These are phyloP conservation scores for Bungarus multicinctus DNA, from an alignment of 2,113 vertebrate species.

Conservation along the genomic window DNA sequence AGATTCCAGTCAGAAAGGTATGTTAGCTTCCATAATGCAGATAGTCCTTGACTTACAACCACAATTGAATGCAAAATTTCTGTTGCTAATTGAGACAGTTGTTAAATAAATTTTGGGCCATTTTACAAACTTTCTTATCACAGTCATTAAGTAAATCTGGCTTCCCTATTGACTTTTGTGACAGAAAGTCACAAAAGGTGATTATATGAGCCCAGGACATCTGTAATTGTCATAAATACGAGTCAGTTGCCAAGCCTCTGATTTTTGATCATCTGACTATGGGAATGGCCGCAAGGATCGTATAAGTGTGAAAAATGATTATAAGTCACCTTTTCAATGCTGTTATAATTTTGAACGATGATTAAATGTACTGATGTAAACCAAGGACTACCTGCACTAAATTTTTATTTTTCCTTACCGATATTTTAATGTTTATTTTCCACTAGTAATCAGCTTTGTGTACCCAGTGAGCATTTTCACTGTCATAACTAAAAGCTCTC, in stretches of 20 bases:
- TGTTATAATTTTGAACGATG: background rate
- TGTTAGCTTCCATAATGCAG: background rate
- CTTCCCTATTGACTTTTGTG: background rate
- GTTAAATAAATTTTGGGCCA: background rate
- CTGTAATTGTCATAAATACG: background rate
- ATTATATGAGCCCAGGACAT: background rate
- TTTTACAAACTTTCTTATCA: background rate
- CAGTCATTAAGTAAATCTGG: background rate
- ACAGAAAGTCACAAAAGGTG: background rate
- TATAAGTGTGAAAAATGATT: background rate
- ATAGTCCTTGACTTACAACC: background rate
- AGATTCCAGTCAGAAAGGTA: background rate
- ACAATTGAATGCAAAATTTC: background rate
- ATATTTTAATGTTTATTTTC: background rate
- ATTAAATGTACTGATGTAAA: background rate
- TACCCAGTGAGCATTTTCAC: background rate
- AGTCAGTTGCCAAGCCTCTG: background rate
- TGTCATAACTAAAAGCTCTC: background rate
- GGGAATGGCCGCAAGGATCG: background rate
- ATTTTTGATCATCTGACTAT: background rate
- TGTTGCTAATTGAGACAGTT: background rate
- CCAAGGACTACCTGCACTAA: background rate
- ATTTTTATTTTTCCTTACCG: background rate
- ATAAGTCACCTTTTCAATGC: background rate
- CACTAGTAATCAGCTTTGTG: background rate